Conservation (phyloP, 2,888 invertebrate genomes). For the Sicus ferrugineus region DNA sequence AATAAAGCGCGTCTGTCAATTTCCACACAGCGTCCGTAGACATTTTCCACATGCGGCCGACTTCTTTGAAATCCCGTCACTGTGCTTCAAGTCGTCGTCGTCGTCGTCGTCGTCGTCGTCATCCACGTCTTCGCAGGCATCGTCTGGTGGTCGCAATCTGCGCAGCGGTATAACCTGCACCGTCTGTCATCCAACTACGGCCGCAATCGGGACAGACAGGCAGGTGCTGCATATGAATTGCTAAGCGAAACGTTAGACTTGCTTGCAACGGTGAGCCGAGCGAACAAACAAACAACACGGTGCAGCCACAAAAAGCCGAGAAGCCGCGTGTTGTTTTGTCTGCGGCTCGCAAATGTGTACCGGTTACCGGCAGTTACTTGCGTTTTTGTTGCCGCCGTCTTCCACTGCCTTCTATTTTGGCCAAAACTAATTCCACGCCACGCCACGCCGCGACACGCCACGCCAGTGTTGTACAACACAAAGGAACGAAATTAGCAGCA, state of each 20-base stretch:
- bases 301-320: background rate
- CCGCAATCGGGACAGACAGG: background rate
- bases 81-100: too few relatives aligned
- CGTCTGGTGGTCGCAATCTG: constrained; percentile 2
- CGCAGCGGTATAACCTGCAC: background rate
- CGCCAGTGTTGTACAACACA: too few relatives aligned
- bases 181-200: background rate
- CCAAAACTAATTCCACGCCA: background rate
- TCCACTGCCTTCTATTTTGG: background rate
- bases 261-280: background rate
- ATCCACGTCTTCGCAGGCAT: background rate
- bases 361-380: background rate
- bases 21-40: too few relatives aligned
- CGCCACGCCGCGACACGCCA: background rate
- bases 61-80: too few relatives aligned
- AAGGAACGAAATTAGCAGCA: constrained; percentile 27
- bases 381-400: background rate
- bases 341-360: background rate
- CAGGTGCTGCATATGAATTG: constrained; percentile 24
- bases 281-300: too few relatives aligned
- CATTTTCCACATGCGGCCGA: too few relatives aligned
- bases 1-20: too few relatives aligned
- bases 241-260: constrained; percentile 23
- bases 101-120: background rate
- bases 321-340: constrained; percentile 6